Percentiles rank a stretch among this genome's conserved stretches.
Evolutionary conservation across 2,888 invertebrate genomes (phyloP).

Genomic region (Scaptomyza flava): DNA sequence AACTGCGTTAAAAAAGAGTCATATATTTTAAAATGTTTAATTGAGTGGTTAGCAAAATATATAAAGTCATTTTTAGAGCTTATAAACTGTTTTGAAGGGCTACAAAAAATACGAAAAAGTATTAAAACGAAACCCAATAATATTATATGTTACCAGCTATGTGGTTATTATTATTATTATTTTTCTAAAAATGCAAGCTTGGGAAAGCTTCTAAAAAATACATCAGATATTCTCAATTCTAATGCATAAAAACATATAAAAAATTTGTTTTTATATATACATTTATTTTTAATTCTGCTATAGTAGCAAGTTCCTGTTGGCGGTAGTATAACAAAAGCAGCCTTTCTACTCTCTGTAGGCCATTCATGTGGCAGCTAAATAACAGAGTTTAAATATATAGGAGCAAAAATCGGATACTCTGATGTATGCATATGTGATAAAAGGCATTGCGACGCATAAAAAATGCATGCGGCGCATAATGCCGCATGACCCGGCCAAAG

Average conservation of each 20-base stretch:
- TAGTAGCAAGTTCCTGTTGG: conserved; percentile 1
- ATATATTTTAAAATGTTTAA: background rate
- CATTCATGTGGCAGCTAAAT: conserved; percentile 60
- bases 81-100: background rate
- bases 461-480: conserved; percentile 71
- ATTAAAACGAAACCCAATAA: background rate
- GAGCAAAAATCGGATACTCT: conserved; percentile 41
- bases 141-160: background rate
- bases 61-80: background rate
- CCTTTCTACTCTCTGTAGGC: conserved; percentile 40
- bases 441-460: conserved; percentile 69
- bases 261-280: background rate
- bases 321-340: conserved; percentile 36
- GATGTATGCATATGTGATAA: conserved; percentile 74
- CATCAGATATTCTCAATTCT: background rate
- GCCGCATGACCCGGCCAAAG: conserved; percentile 65
- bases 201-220: background rate
- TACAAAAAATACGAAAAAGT: background rate
- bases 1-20: background rate
- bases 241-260: background rate
- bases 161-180: background rate
- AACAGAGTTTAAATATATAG: conserved; percentile 39
- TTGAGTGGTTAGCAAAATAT: conserved; percentile 1
- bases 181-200: no score
- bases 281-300: background rate